phyloP scores from a whole-genome alignment of 2,888 invertebrate species.

The Chydorus sphaericus region DNA sequence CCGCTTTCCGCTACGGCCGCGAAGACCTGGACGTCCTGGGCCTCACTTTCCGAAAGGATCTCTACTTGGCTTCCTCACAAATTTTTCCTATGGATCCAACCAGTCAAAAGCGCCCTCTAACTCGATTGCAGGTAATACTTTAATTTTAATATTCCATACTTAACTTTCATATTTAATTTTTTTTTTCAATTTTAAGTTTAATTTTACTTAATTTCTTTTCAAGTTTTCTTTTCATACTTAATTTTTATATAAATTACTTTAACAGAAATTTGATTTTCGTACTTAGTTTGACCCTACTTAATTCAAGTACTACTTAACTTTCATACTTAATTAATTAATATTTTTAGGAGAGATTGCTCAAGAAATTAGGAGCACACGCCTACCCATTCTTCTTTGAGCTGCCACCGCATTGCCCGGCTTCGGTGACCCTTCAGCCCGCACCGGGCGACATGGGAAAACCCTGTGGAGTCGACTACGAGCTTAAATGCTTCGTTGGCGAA shows the following conservation, averaged over 20 bases:
- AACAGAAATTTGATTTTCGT: no score
- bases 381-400: constrained; percentile 98
- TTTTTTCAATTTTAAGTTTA: background rate
- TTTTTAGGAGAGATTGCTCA: constrained; percentile 73
- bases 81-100: constrained; percentile 46
- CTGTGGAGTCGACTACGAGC: constrained; percentile 97
- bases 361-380: constrained; percentile 91
- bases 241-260: no score
- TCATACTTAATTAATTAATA: no score
- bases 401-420: constrained; percentile 94
- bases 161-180: background rate
- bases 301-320: no score
- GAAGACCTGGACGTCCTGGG: constrained; percentile 98
- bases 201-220: no score
- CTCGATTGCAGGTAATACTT: constrained; percentile 53
- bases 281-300: no score
- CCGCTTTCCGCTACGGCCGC: constrained; percentile 94
- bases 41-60: constrained; percentile 89
- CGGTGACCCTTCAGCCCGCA: constrained; percentile 94
- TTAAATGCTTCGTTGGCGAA: constrained; percentile 91
- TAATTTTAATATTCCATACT: background rate
- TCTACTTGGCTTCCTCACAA: constrained; percentile 88
- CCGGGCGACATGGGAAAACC: constrained; percentile 96
- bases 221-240: no score
- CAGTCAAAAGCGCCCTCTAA: constrained; percentile 50